Conservation (phyloP, 2,113 vertebrate genomes). For the Oryctolagus cuniculus region mOryCun1.1 NC_091453.1:58302001-58302500, state of each 20-base stretch:
- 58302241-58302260: background rate
- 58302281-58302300: background rate
- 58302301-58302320: background rate
- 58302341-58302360: background rate
- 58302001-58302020: background rate
- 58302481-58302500: background rate
- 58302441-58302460: background rate
- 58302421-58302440: background rate
- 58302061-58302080: background rate
- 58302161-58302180: background rate
- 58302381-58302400: background rate
- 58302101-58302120: background rate
- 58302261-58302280: background rate
- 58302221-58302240: background rate
- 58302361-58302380: background rate
- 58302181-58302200: background rate
- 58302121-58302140: background rate
- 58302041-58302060: background rate
- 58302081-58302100: background rate
- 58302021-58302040: background rate
- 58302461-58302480: background rate
- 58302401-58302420: background rate
- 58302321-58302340: background rate
- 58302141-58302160: background rate
- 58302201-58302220: background rate